Evolutionary conservation across 2,888 invertebrate species (phyloP), one percentile per base, ranked within the genome.

Genomic region (Zele albiditarsus): DNA sequence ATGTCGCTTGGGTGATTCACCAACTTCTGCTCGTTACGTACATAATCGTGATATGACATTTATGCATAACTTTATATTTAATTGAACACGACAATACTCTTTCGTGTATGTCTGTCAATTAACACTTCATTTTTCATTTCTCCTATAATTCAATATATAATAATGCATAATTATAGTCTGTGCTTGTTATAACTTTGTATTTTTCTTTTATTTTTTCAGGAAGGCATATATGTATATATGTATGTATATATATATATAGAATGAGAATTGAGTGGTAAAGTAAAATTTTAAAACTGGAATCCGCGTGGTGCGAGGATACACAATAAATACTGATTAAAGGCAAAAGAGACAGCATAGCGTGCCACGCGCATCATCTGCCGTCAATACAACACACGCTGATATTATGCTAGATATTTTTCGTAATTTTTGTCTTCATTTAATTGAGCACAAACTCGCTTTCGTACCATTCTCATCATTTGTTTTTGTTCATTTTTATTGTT

Each of bases 141-240:
- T 63, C 20, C 31, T 38, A n/a, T 65, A n/a, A 60, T 70, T 57
- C 42, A 49, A 53, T 20, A 33, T 70, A 63, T 31, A 73, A 70
- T 74, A 31, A 65, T 70, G 62, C 63, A 46, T 38, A 53, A 60
- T 77, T 74, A 77, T 75, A 76, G 73, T 78, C 75, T 77, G 74
- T 74, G 66, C 70, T 74, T 63, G 33, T 66, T 72, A 57, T 68
- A 68, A 63, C 73, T 57, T 77, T 71, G 74, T 77, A 58, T 69
- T 71, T 31, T 71, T 67, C n/a, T 67, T 33, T 28, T 66, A n/a
- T 71, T 63, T 71, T 72, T 79, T 80, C 75, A 74, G 80, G 75
- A 80, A 78, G 79, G 80, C 79, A 76, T 79, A 79, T 46, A 3
- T n/a, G n/a, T n/a, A 46, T 46, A 53, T 53, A n/a, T 20, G 5